Base-by-base conservation (phyloP, 2,113 vertebrate species). In the Illadopsis cleaveri region DNA sequence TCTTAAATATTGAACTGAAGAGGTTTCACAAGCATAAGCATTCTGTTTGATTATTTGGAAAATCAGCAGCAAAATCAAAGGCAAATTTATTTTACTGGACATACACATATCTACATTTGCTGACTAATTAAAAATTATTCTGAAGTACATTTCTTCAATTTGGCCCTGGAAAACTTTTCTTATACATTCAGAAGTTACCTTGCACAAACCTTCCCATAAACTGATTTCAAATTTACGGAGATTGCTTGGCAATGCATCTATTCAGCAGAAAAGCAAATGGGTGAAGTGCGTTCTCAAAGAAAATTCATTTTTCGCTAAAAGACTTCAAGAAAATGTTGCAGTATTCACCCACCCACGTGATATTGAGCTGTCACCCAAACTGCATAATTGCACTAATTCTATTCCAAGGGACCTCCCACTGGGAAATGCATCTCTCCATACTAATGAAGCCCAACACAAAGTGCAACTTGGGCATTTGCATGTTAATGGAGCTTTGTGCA, bases 351-450 rank as follows among this genome's bases (percentile, higher is more conserved):
- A 38, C 5, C 30, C 42, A 35, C 3, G 7, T 50, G 78, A 77
- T 25, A 82, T 3, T 71, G 60, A 95, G 47, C 85, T 94, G 91
- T 93, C 91, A 82, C 42, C 62, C 69, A 87, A 94, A 69, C 0
- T 40, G 37, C 45, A 6, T 65, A 91, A 95, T 57, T 94, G 58
- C 50, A 50, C 11, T 35, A 90, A 71, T 77, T 82, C n/a, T 38
- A 69, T 82, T 69, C 58, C 70, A 7, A 38, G 35, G 82, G 84
- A 91, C 54, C 71, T 91, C 79, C 87, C 75, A 58, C 6, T 19
- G 58, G 90, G 93, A 92, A 77, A 62, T 48, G 78, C 90, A 86
- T 95, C 94, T 77, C 87, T 48, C 82, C 90, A 78, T 90, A 20
- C 28, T 88, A 86, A 92, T 89, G 85, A 90, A 70, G 76, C 72